Percentiles rank a stretch among this genome's conserved stretches.
Evolutionary conservation across 2,888 invertebrate genomes (phyloP).

Genomic region (Calliphora vomitoria): DNA sequence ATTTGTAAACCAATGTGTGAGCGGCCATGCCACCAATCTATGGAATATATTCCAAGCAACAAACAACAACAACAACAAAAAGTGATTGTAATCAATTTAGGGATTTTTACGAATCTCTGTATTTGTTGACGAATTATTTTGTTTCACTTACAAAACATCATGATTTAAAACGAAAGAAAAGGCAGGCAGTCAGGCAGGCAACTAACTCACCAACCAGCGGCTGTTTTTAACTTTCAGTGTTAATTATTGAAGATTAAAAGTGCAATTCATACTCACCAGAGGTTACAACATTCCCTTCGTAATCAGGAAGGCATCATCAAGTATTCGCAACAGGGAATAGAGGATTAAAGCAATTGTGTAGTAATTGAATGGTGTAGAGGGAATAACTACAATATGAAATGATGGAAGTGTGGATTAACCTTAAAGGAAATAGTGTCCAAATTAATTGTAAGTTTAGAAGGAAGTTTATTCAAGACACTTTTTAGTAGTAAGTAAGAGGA

Average conservation of each 20-base stretch:
- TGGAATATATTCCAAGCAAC: conserved; percentile 7
- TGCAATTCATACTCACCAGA: conserved; percentile 12
- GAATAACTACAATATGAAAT: background rate
- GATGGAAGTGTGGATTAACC: background rate
- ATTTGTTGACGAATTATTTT: conserved; percentile 52
- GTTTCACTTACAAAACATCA: conserved; percentile 34
- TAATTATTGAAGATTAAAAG: conserved; percentile 49
- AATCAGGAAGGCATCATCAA: background rate
- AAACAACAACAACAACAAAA: background rate
- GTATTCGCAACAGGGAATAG: conserved; percentile 22
- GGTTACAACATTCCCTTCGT: conserved; percentile 4
- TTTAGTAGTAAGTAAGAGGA: no score
- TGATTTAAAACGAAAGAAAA: conserved; percentile 12
- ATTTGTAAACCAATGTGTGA: background rate
- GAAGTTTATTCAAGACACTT: no score
- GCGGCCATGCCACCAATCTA: conserved; percentile 1
- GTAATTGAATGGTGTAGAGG: background rate
- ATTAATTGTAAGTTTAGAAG: no score
- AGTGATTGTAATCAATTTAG: conserved; percentile 49
- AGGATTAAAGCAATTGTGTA: background rate
- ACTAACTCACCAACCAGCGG: conserved; percentile 23
- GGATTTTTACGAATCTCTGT: conserved; percentile 50
- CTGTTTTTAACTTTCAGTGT: conserved; percentile 54
- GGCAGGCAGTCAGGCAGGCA: no score
- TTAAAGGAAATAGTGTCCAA: background rate